phyloP scores from a whole-genome alignment of 2,888 invertebrate species.

The Cryptus armator region DNA sequence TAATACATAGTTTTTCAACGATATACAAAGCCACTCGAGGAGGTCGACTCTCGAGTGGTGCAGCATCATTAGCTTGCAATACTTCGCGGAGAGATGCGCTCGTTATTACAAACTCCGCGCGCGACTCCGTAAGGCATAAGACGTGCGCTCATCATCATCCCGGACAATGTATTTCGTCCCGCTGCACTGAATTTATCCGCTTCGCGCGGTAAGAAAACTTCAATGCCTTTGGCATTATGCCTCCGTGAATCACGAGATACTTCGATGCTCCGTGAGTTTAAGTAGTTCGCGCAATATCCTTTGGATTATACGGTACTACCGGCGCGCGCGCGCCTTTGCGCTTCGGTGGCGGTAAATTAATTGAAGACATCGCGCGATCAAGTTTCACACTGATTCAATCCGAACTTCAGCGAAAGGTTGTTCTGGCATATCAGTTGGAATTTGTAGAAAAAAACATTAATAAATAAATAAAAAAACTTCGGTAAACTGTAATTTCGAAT shows the following conservation, averaged over 20 bases:
- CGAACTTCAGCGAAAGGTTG: background rate
- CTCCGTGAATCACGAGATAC: constrained; percentile 16
- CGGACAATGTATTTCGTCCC: constrained; percentile 34
- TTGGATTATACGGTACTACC: constrained; percentile 35
- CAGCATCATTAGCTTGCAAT: constrained; percentile 15
- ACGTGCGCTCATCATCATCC: constrained; percentile 49
- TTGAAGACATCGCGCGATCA: background rate
- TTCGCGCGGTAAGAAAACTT: constrained; percentile 43
- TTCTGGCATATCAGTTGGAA: background rate
- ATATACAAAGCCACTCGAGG: background rate
- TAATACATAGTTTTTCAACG: background rate
- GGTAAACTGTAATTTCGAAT: background rate
- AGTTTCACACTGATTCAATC: background rate
- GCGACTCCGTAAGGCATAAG: constrained; percentile 25
- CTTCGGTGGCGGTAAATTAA: background rate
- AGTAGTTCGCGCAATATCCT: constrained; percentile 38
- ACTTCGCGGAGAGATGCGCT: constrained; percentile 10
- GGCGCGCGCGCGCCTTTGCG: background rate
- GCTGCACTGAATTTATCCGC: constrained; percentile 38
- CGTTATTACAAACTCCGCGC: constrained; percentile 36
- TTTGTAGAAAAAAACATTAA: background rate
- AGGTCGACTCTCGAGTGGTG: background rate
- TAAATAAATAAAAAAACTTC: too few species aligned
- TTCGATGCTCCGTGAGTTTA: constrained; percentile 56
- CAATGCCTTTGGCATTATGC: constrained; percentile 27